Conservation (phyloP, 2,797 vertebrate species). For the Miichthys miiuy region DNA sequence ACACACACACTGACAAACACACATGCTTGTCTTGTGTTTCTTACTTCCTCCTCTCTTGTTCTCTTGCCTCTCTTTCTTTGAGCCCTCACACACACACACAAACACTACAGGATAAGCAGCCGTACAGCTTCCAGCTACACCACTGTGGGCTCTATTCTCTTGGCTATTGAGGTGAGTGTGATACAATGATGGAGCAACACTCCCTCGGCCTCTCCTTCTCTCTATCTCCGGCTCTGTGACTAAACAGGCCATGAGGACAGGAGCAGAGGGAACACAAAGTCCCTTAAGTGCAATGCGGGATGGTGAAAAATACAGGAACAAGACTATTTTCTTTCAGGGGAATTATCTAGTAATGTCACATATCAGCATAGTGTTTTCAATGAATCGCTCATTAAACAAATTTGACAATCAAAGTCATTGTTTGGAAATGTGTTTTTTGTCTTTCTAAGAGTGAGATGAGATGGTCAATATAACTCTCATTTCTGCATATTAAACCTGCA, state of each 20-base stretch:
- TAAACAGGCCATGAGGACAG: constrained; percentile 62
- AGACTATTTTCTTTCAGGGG: not conserved
- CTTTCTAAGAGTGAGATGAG: not conserved
- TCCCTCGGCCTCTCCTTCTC: constrained; percentile 22
- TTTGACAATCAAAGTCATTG: not conserved
- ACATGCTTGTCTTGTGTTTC: constrained; percentile 32
- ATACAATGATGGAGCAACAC: constrained; percentile 34
- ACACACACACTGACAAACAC: not conserved
- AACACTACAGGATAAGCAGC: constrained; percentile 15
- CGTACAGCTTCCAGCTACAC: not conserved
- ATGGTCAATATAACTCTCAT: not conserved
- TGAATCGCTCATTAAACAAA: not conserved
- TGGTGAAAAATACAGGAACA: not conserved
- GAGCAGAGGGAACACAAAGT: constrained; percentile 28
- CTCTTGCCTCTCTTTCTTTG: constrained; percentile 14
- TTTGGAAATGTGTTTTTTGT: not conserved
- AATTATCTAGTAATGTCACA: not conserved
- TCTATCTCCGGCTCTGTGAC: constrained; percentile 7
- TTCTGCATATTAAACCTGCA: not conserved
- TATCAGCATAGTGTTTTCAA: not conserved
- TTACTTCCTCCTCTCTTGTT: constrained; percentile 16
- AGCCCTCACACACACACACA: constrained; percentile 5
- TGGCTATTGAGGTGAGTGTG: constrained; percentile 37
- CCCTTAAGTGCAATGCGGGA: constrained; percentile 9
- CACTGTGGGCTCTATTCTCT: constrained; percentile 43